Conservation (phyloP, 2,113 vertebrate genomes). For the Caretta caretta region DNA sequence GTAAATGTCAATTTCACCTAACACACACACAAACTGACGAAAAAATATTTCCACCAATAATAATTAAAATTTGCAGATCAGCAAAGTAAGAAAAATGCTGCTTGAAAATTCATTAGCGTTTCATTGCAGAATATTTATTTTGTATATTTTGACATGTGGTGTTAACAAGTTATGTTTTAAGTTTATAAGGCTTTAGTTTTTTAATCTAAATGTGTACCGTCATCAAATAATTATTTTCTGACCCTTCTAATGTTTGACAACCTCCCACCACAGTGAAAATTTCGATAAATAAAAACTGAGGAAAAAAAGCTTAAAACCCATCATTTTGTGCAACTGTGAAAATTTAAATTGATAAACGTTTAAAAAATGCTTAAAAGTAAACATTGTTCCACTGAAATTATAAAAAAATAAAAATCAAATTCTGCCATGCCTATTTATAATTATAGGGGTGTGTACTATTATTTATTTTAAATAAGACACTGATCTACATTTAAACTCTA, state of each 20-base stretch:
- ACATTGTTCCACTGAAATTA: not conserved
- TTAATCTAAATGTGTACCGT: not conserved
- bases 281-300: not conserved
- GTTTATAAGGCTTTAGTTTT: not conserved
- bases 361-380: not conserved
- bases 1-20: not conserved
- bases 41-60: not conserved
- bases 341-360: not conserved
- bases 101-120: not conserved
- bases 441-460: constrained; percentile 45
- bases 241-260: not conserved
- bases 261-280: not conserved
- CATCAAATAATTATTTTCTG: not conserved
- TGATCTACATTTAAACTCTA: constrained; percentile 5
- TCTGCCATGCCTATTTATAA: rapidly evolving
- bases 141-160: not conserved
- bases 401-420: not conserved
- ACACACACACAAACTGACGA: not conserved
- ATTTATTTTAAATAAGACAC: constrained; percentile 55
- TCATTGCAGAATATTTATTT: not conserved
- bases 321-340: not conserved
- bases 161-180: not conserved
- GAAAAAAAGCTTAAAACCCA: not conserved
- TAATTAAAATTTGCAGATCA: not conserved
- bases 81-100: not conserved